Conservation (phyloP, 2,888 invertebrate genomes). For the Phortica okadai region DNA sequence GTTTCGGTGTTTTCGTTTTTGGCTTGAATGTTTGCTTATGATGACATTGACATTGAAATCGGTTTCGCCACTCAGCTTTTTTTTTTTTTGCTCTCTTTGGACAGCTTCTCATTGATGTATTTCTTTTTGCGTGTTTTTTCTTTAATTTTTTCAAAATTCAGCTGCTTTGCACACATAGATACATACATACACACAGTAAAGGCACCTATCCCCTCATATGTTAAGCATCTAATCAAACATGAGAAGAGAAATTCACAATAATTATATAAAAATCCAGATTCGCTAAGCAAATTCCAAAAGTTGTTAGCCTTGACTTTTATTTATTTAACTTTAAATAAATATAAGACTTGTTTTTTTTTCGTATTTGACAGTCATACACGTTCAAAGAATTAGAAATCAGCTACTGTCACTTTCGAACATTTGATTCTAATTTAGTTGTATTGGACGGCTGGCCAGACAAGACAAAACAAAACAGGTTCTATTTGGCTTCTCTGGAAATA, state of each 20-base stretch:
- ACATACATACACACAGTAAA: background rate
- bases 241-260: conserved; percentile 5
- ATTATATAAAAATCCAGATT: conserved; percentile 30
- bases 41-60: background rate
- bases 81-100: background rate
- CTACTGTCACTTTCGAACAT: background rate
- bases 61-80: background rate
- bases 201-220: background rate
- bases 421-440: background rate
- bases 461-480: too few relatives aligned
- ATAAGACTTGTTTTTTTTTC: background rate
- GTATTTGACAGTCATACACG: background rate
- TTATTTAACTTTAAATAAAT: conserved; percentile 55
- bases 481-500: too few relatives aligned
- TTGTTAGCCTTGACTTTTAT: conserved; percentile 64
- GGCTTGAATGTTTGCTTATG: background rate
- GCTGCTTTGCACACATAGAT: background rate
- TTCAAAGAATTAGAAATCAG: background rate
- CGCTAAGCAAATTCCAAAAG: conserved; percentile 17
- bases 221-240: background rate
- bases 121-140: too few relatives aligned
- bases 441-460: too few relatives aligned
- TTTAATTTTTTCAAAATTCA: background rate
- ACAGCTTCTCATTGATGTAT: background rate
- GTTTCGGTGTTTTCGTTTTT: background rate